A percentile compares a stretch with the other conserved stretches of the same genome.
These are phyloP conservation scores for Xylocopa sonorina DNA, from an alignment of 1,140 invertebrate genomes.

Conservation along the genomic window DNA sequence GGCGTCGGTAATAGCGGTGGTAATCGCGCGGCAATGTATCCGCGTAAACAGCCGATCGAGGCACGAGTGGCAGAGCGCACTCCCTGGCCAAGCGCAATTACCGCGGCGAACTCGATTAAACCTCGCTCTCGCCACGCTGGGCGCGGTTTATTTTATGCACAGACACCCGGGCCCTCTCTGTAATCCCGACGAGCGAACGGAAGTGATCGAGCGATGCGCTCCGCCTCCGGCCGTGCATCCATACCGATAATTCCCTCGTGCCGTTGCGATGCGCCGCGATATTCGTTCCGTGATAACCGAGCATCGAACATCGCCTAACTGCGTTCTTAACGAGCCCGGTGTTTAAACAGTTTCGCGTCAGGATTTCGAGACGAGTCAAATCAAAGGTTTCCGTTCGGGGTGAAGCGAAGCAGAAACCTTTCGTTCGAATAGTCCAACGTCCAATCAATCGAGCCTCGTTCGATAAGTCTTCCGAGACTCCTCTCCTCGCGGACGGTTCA, in stretches of 20 bases:
- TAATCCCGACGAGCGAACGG: conserved; percentile 17
- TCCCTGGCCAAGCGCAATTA: conserved; percentile 21
- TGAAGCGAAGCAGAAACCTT: not conserved
- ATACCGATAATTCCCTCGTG: conserved; percentile 30
- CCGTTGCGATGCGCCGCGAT: not conserved
- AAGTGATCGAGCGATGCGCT: conserved; percentile 21
- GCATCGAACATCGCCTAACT: not conserved
- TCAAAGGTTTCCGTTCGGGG: not conserved
- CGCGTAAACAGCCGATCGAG: not conserved
- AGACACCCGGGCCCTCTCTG: not conserved
- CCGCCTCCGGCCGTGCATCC: conserved; percentile 8
- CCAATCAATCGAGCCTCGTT: not conserved
- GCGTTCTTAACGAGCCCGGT: conserved; percentile 18
- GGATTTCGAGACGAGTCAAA: no score
- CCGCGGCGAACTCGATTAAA: conserved; percentile 32
- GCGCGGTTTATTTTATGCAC: conserved; percentile 26
- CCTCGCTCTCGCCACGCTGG: not conserved
- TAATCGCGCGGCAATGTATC: not conserved
- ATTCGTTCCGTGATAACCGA: not conserved
- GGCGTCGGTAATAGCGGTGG: no score
- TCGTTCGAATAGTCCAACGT: not conserved
- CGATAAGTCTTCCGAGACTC: not conserved
- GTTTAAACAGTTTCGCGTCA: conserved; percentile 15
- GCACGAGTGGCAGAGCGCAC: conserved; percentile 7
- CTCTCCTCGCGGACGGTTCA: no score